Percentiles rank a stretch among this genome's conserved stretches.
Conservation (phyloP, 2,888 invertebrate genomes). For the Deilephila elpenor region DNA sequence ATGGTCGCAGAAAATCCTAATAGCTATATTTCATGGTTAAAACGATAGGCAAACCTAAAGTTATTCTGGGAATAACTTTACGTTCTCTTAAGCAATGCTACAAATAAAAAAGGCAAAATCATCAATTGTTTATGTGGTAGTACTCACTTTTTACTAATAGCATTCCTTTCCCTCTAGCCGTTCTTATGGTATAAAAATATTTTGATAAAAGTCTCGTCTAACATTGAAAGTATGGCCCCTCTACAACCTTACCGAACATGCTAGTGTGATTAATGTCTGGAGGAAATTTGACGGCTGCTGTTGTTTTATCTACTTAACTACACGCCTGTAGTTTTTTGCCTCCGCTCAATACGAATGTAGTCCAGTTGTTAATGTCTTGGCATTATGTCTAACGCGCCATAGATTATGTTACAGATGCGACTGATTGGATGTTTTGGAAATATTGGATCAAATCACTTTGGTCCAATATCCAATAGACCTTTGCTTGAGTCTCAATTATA, state of each 20-base stretch:
- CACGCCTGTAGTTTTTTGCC: slow-evolving; percentile 77
- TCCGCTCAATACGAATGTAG: slow-evolving; percentile 66
- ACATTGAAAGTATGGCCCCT: slow-evolving; percentile 52
- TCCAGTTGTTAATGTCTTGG: slow-evolving; percentile 78
- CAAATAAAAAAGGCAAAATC: no score
- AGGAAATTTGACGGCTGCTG: slow-evolving; percentile 83
- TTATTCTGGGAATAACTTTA: no score
- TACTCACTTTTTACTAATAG: no score
- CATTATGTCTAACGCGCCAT: slow-evolving; percentile 7
- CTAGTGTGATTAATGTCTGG: slow-evolving; percentile 82
- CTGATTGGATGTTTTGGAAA: neutral
- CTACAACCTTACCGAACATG: slow-evolving; percentile 73
- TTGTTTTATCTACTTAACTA: slow-evolving; percentile 84
- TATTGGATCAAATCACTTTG: neutral
- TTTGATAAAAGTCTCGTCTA: slow-evolving; percentile 33
- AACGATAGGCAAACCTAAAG: no score
- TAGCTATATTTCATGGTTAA: no score
- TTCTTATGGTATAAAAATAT: neutral
- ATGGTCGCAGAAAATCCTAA: no score
- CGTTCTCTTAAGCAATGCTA: no score
- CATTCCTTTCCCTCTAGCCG: no score
- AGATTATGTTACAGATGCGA: slow-evolving; percentile 9
- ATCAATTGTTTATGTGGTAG: no score
- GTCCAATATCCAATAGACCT: neutral
- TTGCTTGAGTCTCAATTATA: no score